These are phyloP conservation scores for Hafferia zeledoni DNA, from an alignment of 2,797 vertebrate genomes.

Conservation along the genomic window DNA sequence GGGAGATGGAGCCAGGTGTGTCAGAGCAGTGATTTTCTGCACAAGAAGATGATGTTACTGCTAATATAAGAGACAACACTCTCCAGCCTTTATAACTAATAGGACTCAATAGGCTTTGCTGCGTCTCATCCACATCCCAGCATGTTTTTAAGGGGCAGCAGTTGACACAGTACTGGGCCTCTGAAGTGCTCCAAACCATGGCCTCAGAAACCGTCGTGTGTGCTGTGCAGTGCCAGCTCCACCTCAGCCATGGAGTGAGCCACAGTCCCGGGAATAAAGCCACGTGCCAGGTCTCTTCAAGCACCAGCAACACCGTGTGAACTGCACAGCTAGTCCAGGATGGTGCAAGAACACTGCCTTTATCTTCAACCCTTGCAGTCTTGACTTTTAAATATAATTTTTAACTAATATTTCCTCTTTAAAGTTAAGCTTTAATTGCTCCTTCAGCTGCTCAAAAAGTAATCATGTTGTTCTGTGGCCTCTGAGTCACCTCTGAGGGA, in stretches of 20 bases:
- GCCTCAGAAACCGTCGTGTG: fast-evolving
- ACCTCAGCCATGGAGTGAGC: fast-evolving
- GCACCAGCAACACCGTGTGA: no score
- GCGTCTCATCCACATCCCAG: background rate
- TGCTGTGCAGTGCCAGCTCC: background rate
- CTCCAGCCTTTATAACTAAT: background rate
- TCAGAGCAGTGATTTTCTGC: background rate
- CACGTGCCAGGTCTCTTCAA: fast-evolving
- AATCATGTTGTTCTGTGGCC: background rate
- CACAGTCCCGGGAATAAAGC: background rate
- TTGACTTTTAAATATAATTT: background rate
- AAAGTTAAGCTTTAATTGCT: background rate
- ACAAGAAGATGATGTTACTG: background rate
- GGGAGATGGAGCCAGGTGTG: slow-evolving; percentile 44
- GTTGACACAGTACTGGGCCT: fast-evolving
- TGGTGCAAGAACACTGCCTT: background rate
- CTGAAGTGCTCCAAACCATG: fast-evolving
- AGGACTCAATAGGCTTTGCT: background rate
- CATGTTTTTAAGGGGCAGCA: background rate
- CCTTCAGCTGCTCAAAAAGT: background rate
- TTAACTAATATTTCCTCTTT: background rate
- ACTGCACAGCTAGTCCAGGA: background rate
- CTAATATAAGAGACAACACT: background rate
- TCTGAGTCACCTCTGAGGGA: background rate
- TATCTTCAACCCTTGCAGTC: background rate